Percentiles rank a stretch among this genome's conserved stretches.
phyloP scores from a whole-genome alignment of 2,113 vertebrate species.

The Chamaea fasciata region DNA sequence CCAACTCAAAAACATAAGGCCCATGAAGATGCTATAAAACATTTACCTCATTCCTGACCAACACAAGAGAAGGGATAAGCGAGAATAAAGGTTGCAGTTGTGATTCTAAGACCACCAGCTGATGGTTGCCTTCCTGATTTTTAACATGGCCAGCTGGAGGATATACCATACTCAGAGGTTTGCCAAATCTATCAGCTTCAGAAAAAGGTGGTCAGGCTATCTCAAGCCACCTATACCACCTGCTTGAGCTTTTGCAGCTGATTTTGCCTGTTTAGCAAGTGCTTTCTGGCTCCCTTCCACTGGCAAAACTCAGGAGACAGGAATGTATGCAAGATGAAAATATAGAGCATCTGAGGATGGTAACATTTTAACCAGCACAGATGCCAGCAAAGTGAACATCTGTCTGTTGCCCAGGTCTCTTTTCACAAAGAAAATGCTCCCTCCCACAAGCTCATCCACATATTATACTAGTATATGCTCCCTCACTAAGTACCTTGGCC shows the following conservation, averaged over 20 bases:
- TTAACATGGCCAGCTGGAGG: background rate
- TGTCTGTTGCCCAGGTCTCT: background rate
- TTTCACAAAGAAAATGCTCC: background rate
- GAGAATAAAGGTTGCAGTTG: background rate
- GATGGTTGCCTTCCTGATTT: background rate
- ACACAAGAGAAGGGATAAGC: background rate
- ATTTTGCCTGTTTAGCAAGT: background rate
- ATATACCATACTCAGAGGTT: background rate
- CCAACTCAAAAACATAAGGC: background rate
- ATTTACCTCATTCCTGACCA: background rate
- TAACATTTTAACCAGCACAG: background rate
- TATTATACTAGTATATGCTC: background rate
- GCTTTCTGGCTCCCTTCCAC: background rate
- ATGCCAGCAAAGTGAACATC: background rate
- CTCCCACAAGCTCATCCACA: background rate
- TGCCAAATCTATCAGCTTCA: background rate
- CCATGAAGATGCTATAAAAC: background rate
- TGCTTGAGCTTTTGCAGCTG: background rate
- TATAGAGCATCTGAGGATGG: background rate
- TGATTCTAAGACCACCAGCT: background rate
- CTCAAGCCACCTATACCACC: background rate
- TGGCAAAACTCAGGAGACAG: background rate
- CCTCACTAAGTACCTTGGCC: background rate
- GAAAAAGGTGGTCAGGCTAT: background rate
- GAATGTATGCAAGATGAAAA: background rate